A percentile compares a stretch with the other conserved stretches of the same genome.
Conservation (phyloP, 2,888 invertebrate genomes). For the Epistrophella euchroma region DNA sequence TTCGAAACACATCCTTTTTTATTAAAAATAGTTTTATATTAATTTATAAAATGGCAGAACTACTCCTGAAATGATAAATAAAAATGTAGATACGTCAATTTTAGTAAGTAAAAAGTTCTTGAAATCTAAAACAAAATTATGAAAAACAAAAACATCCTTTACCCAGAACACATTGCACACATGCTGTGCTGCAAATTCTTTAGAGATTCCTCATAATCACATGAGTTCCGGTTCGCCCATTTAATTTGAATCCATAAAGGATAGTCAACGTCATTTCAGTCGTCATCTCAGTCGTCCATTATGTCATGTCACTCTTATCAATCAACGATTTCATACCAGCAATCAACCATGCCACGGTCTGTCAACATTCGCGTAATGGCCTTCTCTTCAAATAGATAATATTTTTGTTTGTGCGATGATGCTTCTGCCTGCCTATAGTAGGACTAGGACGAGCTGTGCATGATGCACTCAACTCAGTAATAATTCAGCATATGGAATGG, state of each 20-base stretch:
- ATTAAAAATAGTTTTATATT: no score
- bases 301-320: slow-evolving; percentile 34
- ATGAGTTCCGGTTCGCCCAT: slow-evolving; percentile 22
- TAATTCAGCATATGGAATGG: slow-evolving; percentile 62
- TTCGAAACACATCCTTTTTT: no score
- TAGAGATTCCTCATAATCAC: slow-evolving; percentile 12
- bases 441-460: slow-evolving; percentile 7
- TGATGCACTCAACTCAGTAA: slow-evolving; percentile 44
- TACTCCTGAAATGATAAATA: no score
- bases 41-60: no score
- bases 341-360: slow-evolving; percentile 50
- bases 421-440: background rate
- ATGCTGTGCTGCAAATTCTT: background rate
- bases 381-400: slow-evolving; percentile 53
- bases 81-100: no score
- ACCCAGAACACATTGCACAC: slow-evolving; percentile 44
- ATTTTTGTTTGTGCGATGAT: slow-evolving; percentile 40
- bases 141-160: slow-evolving; percentile 39
- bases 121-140: slow-evolving; percentile 7
- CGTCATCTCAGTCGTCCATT: slow-evolving; percentile 33
- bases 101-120: slow-evolving; percentile 51
- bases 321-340: slow-evolving; percentile 44
- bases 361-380: slow-evolving; percentile 70
- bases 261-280: slow-evolving; percentile 39
- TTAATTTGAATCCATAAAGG: slow-evolving; percentile 1